Percentiles rank a stretch among this genome's conserved stretches.
phyloP scores from a whole-genome alignment of 2,888 invertebrate genomes.

The Troides helena region DNA sequence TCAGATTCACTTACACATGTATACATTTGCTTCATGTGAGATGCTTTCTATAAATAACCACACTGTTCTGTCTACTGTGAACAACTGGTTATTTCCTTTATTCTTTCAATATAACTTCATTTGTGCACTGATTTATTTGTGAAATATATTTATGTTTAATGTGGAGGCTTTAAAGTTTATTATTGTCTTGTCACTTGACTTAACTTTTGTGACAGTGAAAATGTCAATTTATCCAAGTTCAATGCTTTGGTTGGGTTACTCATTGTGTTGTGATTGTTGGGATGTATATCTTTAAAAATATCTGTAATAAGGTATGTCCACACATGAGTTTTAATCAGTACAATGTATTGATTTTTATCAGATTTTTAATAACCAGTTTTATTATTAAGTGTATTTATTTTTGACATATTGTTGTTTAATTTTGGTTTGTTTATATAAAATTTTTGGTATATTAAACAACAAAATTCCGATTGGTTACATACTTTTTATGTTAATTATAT shows the following conservation, averaged over 20 bases:
- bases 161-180: slow-evolving; percentile 33
- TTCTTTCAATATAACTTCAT: slow-evolving; percentile 28
- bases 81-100: slow-evolving; percentile 26
- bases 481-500: too few relatives aligned
- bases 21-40: slow-evolving; percentile 62
- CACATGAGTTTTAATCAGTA: neutral
- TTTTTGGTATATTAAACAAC: too few relatives aligned
- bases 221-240: slow-evolving; percentile 40
- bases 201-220: slow-evolving; percentile 44
- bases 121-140: slow-evolving; percentile 8
- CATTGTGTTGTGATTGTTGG: slow-evolving; percentile 43
- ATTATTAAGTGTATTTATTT: too few relatives aligned
- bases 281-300: slow-evolving; percentile 60
- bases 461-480: too few relatives aligned
- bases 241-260: slow-evolving; percentile 33
- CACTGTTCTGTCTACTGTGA: slow-evolving; percentile 44
- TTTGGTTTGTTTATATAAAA: too few relatives aligned
- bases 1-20: slow-evolving; percentile 29
- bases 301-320: slow-evolving; percentile 54
- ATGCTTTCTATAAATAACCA: slow-evolving; percentile 69
- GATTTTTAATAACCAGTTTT: neutral
- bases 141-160: slow-evolving; percentile 4
- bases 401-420: too few relatives aligned
- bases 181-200: slow-evolving; percentile 35
- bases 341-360: neutral